Conservation (phyloP, 2,888 invertebrate genomes). For the Sinopyrophorus schimmeli region DNA sequence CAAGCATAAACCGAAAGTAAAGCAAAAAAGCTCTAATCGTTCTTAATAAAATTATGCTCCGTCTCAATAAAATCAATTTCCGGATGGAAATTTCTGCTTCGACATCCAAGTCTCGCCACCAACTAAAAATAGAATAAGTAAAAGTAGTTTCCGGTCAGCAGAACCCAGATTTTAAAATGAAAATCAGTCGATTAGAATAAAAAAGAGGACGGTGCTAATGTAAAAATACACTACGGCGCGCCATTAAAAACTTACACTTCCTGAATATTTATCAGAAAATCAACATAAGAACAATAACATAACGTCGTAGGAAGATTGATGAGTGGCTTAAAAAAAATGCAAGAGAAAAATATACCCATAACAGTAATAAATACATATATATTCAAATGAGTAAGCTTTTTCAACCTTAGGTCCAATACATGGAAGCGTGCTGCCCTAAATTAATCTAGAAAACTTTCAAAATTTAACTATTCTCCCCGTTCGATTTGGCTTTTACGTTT, state of each 20-base stretch:
- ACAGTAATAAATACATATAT: conserved; percentile 20
- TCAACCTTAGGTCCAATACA: conserved; percentile 12
- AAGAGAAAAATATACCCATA: conserved; percentile 15
- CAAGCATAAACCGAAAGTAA: no score
- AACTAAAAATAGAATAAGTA: background rate
- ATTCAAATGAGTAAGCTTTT: conserved; percentile 28
- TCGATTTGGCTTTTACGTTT: background rate
- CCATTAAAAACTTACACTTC: conserved; percentile 13
- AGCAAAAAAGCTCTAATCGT: no score
- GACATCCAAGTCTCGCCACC: conserved; percentile 1
- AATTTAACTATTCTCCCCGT: background rate
- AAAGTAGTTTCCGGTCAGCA: background rate
- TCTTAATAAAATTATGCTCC: no score
- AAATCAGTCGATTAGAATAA: no score
- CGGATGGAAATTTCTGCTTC: no score
- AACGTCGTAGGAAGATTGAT: conserved; percentile 24
- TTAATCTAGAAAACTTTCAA: conserved; percentile 15
- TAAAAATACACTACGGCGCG: conserved; percentile 2
- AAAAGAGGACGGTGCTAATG: background rate
- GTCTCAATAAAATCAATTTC: no score
- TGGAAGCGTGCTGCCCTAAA: conserved; percentile 17
- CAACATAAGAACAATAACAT: conserved; percentile 22
- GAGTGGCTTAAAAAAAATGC: conserved; percentile 15
- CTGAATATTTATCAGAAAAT: conserved; percentile 13
- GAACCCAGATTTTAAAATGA: no score